phyloP scores from a whole-genome alignment of 2,113 vertebrate species.

The Microtus richardsoni region DNA sequence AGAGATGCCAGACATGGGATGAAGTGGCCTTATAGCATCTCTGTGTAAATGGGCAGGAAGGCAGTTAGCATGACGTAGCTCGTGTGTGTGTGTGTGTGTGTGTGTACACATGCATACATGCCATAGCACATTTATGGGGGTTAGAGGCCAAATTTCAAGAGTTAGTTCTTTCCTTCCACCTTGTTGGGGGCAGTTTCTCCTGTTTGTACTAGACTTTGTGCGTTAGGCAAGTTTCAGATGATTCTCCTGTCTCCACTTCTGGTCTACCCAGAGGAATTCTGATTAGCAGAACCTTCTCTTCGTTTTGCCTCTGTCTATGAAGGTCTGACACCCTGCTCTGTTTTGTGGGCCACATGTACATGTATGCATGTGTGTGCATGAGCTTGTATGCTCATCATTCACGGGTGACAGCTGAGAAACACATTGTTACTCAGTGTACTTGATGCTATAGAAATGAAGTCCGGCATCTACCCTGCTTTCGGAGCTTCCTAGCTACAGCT shows the following conservation, averaged over 20 bases:
- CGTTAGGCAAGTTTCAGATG: neutral
- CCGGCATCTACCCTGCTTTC: neutral
- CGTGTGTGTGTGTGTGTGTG: neutral
- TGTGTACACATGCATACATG: neutral
- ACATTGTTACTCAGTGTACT: slow-evolving; percentile 15
- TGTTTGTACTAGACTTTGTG: neutral
- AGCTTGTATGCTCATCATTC: slow-evolving; percentile 1
- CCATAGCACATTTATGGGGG: neutral
- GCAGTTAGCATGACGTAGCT: neutral
- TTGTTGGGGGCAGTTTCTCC: neutral
- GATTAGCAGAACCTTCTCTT: neutral
- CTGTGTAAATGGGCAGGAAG: neutral
- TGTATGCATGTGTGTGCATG: neutral
- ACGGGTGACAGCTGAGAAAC: slow-evolving; percentile 37
- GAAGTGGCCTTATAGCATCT: neutral
- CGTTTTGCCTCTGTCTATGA: neutral
- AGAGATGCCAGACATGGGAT: neutral
- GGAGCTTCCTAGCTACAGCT: neutral
- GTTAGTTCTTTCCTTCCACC: neutral
- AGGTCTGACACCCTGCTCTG: neutral
- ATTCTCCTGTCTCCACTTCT: neutral
- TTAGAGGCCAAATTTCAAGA: neutral
- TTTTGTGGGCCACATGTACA: neutral
- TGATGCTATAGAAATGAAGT: neutral
- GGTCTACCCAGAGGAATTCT: neutral